Evolutionary conservation across 2,888 invertebrate species (phyloP).

Genomic region (Watsonalla cultraria): DNA sequence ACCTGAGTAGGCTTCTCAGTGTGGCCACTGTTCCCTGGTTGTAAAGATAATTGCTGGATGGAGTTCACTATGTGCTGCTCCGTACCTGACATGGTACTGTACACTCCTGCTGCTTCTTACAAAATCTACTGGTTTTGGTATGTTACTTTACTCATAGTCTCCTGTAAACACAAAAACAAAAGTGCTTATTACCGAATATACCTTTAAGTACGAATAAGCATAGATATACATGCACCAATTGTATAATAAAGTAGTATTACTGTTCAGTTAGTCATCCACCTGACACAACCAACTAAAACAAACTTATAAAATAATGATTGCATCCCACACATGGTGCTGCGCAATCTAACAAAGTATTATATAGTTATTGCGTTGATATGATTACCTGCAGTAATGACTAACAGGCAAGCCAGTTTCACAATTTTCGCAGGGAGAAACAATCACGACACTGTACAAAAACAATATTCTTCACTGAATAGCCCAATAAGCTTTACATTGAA

Average conservation of each 20-base stretch:
- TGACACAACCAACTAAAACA: conserved; percentile 7
- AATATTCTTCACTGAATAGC: not conserved
- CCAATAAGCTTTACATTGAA: not conserved
- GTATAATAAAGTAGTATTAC: not conserved
- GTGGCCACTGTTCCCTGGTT: conserved; percentile 64
- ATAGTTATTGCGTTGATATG: conserved; percentile 17
- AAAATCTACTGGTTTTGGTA: conserved; percentile 40
- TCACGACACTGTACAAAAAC: not conserved
- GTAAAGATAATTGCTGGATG: conserved; percentile 74
- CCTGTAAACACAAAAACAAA: conserved; percentile 46
- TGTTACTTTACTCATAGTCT: conserved; percentile 53
- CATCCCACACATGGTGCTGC: conserved; percentile 67
- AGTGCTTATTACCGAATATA: not conserved
- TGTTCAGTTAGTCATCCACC: not conserved
- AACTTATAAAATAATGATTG: conserved; percentile 36
- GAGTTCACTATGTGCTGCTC: conserved; percentile 75
- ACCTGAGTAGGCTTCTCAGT: conserved; percentile 75
- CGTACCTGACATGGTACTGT: conserved; percentile 75
- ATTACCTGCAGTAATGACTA: conserved; percentile 6
- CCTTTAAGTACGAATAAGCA: not conserved
- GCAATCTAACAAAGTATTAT: conserved; percentile 38
- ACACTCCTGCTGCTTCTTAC: conserved; percentile 15
- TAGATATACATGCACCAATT: not conserved
- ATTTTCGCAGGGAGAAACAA: not conserved
- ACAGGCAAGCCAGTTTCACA: not conserved